Evolutionary conservation across 2,113 vertebrate genomes (phyloP).

Genomic region (Microcebus ravelobensis): DNA sequence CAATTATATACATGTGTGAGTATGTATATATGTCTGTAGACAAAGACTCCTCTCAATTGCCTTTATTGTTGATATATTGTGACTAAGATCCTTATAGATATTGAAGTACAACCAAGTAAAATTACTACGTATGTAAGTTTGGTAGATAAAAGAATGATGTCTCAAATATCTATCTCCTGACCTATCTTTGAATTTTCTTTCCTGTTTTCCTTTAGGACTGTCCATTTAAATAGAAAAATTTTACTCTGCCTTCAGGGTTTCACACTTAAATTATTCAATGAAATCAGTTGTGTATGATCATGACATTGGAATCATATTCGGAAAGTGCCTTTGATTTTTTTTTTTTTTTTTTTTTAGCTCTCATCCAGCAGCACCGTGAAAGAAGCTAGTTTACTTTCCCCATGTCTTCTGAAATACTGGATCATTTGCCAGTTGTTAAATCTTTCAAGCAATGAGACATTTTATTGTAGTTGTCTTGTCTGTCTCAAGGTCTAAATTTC

Average conservation of each 20-base stretch:
- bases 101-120: background rate
- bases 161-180: background rate
- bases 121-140: background rate
- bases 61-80: background rate
- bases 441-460: background rate
- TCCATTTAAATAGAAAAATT: constrained; percentile 43
- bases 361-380: background rate
- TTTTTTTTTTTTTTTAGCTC: background rate
- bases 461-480: constrained; percentile 4
- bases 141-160: background rate
- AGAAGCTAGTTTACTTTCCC: background rate
- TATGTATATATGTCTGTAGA: background rate
- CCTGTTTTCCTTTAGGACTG: background rate
- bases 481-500: background rate
- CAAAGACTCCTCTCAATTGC: background rate
- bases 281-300: background rate
- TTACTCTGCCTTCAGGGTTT: background rate
- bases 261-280: constrained; percentile 29
- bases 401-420: background rate
- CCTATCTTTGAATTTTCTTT: background rate
- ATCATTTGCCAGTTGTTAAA: constrained; percentile 28
- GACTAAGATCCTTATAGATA: background rate
- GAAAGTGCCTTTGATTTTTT: constrained; percentile 7
- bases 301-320: background rate
- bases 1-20: background rate